Conservation (phyloP, 92 coral and sea anemone genomes). For the Umimayanthus kanabou region DNA sequence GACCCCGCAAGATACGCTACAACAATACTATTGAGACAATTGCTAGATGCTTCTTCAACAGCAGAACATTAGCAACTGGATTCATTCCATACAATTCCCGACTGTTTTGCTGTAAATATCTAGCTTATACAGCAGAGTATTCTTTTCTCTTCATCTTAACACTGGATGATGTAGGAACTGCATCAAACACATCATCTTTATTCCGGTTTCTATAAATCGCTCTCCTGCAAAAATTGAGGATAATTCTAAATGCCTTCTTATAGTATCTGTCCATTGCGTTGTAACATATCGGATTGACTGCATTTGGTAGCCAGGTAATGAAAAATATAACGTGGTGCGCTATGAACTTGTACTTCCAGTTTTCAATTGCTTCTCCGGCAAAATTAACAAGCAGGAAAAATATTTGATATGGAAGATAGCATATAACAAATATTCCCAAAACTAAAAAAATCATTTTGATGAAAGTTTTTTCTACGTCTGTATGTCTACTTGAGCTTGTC, state of each 20-base stretch:
- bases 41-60: background rate
- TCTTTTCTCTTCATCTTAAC: background rate
- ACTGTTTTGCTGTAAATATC: background rate
- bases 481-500: background rate
- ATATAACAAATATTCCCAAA: constrained; percentile 55
- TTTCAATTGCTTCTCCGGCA: constrained; percentile 36
- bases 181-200: background rate
- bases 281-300: constrained; percentile 61
- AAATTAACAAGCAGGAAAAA: constrained; percentile 54
- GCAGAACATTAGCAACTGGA: background rate
- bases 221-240: background rate
- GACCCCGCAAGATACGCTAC: background rate
- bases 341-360: constrained; percentile 51
- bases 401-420: constrained; percentile 72
- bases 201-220: background rate
- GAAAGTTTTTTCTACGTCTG: constrained; percentile 57
- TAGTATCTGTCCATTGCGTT: constrained; percentile 64
- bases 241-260: constrained; percentile 44
- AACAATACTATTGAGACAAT: background rate
- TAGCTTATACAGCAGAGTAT: background rate
- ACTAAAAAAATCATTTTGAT: constrained; percentile 57
- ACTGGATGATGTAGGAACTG: background rate
- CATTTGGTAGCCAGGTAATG: constrained; percentile 68
- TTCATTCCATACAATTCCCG: background rate
- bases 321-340: constrained; percentile 43